Evolutionary conservation across 37 sponge, comb jelly and placozoan genomes (phyloP).

Genomic region (Dysidea cf. avara): DNA sequence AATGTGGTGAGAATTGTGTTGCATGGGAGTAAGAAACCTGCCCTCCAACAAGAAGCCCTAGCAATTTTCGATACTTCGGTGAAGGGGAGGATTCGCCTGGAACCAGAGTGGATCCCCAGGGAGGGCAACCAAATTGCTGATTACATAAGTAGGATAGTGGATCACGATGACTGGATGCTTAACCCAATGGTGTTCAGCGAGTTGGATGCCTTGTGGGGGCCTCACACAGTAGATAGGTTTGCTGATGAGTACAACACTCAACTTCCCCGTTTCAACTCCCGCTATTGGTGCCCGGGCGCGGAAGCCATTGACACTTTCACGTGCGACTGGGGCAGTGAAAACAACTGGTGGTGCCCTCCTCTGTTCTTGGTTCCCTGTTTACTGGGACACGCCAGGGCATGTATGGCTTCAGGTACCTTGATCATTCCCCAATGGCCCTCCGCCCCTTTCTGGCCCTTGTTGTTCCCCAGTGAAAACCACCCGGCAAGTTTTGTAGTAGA

Average conservation of each 20-base stretch:
- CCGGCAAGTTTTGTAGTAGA: too few relatives aligned
- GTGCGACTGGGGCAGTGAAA: conserved; percentile 18
- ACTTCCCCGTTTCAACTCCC: conserved; percentile 10
- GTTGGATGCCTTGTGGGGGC: conserved; percentile 29
- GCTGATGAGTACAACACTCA: conserved; percentile 24
- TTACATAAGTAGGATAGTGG: too few relatives aligned
- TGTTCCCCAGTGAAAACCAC: too few relatives aligned
- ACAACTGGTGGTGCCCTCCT: conserved; percentile 40
- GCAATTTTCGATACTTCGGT: too few relatives aligned
- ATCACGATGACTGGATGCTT: too few relatives aligned
- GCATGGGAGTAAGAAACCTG: conserved; percentile 17
- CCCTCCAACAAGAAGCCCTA: conserved; percentile 20
- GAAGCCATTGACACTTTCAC: conserved; percentile 49
- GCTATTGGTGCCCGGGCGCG: conserved; percentile 12
- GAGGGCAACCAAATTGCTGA: too few relatives aligned
- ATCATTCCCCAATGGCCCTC: conserved; percentile 36
- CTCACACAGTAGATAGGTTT: conserved; percentile 37
- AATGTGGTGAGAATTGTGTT: too few relatives aligned
- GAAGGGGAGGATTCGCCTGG: conserved; percentile 5
- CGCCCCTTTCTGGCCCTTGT: too few relatives aligned
- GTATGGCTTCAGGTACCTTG: conserved; percentile 19
- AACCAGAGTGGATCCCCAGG: conserved; percentile 49
- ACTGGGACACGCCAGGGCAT: conserved; percentile 19
- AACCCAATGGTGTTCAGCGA: conserved; percentile 1
- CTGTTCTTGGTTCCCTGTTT: conserved; percentile 2